Evolutionary conservation across 1,140 invertebrate genomes (phyloP).

Genomic region (Drosophila paulistorum): DNA sequence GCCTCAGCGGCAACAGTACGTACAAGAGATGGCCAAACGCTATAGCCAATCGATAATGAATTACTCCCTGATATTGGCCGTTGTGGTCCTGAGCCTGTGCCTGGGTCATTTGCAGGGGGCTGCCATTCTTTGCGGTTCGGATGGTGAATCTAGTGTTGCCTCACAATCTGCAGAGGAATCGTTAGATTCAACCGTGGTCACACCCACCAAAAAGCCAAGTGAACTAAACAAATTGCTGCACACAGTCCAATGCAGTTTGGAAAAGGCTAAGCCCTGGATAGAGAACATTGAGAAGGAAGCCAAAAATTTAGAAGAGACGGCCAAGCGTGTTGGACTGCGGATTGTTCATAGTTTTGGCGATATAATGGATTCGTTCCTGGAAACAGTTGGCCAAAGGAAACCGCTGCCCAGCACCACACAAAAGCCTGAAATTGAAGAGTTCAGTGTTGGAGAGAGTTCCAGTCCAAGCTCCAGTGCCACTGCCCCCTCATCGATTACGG

Average conservation of each 20-base stretch:
- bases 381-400: slow-evolving; percentile 15
- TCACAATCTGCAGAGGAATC: slow-evolving; percentile 21
- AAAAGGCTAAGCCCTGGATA: slow-evolving; percentile 76
- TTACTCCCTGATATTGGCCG: slow-evolving; percentile 21
- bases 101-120: slow-evolving; percentile 41
- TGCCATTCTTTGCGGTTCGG: slow-evolving; percentile 53
- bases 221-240: slow-evolving; percentile 71
- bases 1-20: slow-evolving; percentile 46
- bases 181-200: slow-evolving; percentile 11
- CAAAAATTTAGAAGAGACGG: slow-evolving; percentile 65
- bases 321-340: slow-evolving; percentile 49
- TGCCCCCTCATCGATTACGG: background rate
- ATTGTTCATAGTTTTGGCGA: slow-evolving; percentile 44
- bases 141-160: slow-evolving; percentile 9
- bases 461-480: slow-evolving; percentile 10
- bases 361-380: slow-evolving; percentile 41
- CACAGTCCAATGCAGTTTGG: slow-evolving; percentile 67
- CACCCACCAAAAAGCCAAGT: slow-evolving; percentile 45
- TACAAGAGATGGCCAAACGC: background rate
- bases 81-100: slow-evolving; percentile 28
- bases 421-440: background rate
- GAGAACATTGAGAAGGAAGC: slow-evolving; percentile 71
- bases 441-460: slow-evolving; percentile 13
- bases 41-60: slow-evolving; percentile 35
- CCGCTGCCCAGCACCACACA: background rate